Conservation (phyloP, 2,797 vertebrate genomes). For the Crypturellus tataupa region DNA sequence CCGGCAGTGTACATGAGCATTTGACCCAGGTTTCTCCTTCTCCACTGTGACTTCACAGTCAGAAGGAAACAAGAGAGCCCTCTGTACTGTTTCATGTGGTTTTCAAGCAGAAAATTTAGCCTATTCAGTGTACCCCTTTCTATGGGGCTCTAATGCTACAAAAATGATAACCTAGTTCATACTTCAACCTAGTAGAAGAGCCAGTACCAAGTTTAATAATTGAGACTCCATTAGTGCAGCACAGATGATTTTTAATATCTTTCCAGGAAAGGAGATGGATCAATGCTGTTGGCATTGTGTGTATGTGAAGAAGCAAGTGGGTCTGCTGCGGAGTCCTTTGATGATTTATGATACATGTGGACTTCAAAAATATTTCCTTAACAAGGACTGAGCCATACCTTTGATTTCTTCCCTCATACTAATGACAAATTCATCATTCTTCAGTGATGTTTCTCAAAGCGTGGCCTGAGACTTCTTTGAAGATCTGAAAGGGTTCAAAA, state of each 20-base stretch:
- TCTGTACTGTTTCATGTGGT: neutral
- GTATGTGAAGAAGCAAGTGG: slow-evolving; percentile 30
- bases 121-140: neutral
- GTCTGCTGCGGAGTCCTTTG: slow-evolving; percentile 26
- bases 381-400: neutral
- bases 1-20: neutral
- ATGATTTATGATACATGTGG: slow-evolving; percentile 49
- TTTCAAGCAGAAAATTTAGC: neutral
- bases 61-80: neutral
- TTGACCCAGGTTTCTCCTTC: neutral
- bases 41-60: neutral
- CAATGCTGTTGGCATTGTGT: slow-evolving; percentile 1
- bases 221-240: neutral
- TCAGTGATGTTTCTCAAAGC: slow-evolving; percentile 1
- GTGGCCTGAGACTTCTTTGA: neutral
- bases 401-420: slow-evolving; percentile 11
- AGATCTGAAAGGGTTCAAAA: neutral
- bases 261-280: neutral
- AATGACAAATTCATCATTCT: slow-evolving; percentile 13
- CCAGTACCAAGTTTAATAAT: neutral
- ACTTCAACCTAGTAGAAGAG: neutral
- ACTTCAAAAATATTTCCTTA: slow-evolving; percentile 39
- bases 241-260: neutral
- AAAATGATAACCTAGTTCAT: neutral
- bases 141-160: neutral